Evolutionary conservation across 2,113 vertebrate genomes (phyloP).

Genomic region (Edolisoma coerulescens): DNA sequence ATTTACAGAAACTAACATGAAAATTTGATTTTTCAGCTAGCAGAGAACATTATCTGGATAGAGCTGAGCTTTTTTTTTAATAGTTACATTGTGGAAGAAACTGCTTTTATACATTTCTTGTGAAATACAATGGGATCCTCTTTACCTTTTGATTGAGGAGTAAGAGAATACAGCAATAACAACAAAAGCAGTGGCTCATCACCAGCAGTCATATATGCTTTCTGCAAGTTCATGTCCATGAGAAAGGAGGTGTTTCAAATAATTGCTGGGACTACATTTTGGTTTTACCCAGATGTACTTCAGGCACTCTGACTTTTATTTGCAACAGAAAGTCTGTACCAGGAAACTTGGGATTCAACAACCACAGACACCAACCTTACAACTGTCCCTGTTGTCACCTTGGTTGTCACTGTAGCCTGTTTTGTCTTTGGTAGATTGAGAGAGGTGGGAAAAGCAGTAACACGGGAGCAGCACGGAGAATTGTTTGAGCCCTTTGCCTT

Average conservation of each 20-base stretch:
- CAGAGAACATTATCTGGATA: background rate
- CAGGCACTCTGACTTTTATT: background rate
- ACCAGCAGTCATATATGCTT: background rate
- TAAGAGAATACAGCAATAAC: background rate
- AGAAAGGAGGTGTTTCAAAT: background rate
- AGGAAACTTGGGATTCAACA: background rate
- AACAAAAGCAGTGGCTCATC: background rate
- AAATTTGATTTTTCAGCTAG: background rate
- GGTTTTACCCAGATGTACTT: background rate
- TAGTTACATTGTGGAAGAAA: background rate
- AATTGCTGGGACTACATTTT: background rate
- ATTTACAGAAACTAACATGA: background rate
- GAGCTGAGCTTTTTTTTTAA: rapidly evolving
- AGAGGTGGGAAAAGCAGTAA: slow-evolving; percentile 1
- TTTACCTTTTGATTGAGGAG: background rate
- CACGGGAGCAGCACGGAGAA: background rate
- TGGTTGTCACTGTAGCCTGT: background rate
- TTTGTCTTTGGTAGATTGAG: background rate
- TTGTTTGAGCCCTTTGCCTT: background rate
- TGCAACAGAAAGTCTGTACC: background rate
- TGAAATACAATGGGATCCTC: background rate
- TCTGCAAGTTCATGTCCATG: background rate
- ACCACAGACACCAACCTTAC: background rate
- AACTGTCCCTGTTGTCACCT: background rate
- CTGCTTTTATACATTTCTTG: background rate